Conservation (phyloP, 2,113 vertebrate genomes). For the Rhinichthys klamathensis region DNA sequence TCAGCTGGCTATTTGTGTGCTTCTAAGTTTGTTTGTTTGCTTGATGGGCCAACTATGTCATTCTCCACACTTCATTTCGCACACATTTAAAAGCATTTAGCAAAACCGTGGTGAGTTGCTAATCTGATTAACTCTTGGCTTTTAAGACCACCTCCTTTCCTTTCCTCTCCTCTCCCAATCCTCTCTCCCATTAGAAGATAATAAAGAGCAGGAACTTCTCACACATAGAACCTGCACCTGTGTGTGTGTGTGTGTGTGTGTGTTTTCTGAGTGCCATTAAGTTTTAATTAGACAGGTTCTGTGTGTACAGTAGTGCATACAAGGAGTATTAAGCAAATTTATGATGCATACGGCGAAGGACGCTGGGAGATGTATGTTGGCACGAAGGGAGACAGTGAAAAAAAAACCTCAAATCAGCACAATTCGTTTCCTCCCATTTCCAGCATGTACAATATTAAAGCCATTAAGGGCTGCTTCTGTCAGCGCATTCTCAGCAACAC, state of each 20-base stretch:
- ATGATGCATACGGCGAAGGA: slow-evolving; percentile 68
- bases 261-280: slow-evolving; percentile 66
- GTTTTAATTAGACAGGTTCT: slow-evolving; percentile 71
- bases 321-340: slow-evolving; percentile 70
- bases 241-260: slow-evolving; percentile 53
- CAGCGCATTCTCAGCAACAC: slow-evolving; percentile 76
- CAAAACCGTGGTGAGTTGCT: slow-evolving; percentile 67
- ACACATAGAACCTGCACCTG: slow-evolving; percentile 52
- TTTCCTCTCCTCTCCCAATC: slow-evolving; percentile 28
- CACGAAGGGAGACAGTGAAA: slow-evolving; percentile 41
- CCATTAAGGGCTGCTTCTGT: slow-evolving; percentile 74
- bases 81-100: slow-evolving; percentile 73
- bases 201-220: slow-evolving; percentile 47
- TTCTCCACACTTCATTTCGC: slow-evolving; percentile 73
- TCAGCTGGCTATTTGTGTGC: slow-evolving; percentile 11
- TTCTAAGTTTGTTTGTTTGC: slow-evolving; percentile 15
- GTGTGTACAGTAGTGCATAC: slow-evolving; percentile 54
- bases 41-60: slow-evolving; percentile 35
- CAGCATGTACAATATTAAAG: slow-evolving; percentile 68
- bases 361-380: slow-evolving; percentile 49
- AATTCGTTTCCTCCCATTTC: slow-evolving; percentile 74
- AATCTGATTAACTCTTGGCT: slow-evolving; percentile 74
- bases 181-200: slow-evolving; percentile 54
- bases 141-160: slow-evolving; percentile 53
- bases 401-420: slow-evolving; percentile 79